Base-by-base conservation (phyloP, 2,797 vertebrate genomes). In the Chiroxiphia lanceolata region DNA sequence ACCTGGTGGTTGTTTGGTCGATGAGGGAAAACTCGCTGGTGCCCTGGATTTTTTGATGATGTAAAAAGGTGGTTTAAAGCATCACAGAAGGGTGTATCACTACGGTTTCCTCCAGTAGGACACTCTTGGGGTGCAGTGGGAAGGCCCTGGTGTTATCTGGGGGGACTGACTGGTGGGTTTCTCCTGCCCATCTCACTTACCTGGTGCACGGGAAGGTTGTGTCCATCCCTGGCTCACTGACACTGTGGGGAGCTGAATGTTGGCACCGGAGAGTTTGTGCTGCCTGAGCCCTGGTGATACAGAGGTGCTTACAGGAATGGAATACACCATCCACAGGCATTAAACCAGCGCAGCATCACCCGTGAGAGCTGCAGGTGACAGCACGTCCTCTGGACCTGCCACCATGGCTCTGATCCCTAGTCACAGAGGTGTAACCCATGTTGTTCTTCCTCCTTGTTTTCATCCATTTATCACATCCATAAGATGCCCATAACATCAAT, bases 231-330 rank as follows among this genome's bases (percentile, higher is more conserved):
- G 2, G 23, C 11, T 60, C 6, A 0, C 29, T 26, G 29, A 9
- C 5, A 2, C 38, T 0, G 0, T 1, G 6, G 33, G 17, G 22
- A 68, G 22, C 27, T 83, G 67, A 21, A 3, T 7, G 10, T 33
- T 63, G 56, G n/a, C 56, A 56, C 61, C 2, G 2, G 13, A 31
- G 53, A 45, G 22, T 63, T 67, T 45, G 65, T 90, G 36, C 48
- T 59, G 27, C 33, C 16, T 3, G 42, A 83, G 21, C 18, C 31
- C 11, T 2, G 3, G 45, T 34, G 26, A n/a, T 34, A 9, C 7
- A 4, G 10, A 3, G 42, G 27, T 60, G 21, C 47, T 47, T 61
- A 10, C 0, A 10, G 51, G 17, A 38, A 14, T 45, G 57, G 42
- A 75, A 34, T 29, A 31, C 61, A 19, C 53, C 38, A 78, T 82